Percentiles rank a stretch among this genome's conserved stretches.
phyloP scores from a whole-genome alignment of 2,888 invertebrate genomes.

The Eutolmus rufibarbis region DNA sequence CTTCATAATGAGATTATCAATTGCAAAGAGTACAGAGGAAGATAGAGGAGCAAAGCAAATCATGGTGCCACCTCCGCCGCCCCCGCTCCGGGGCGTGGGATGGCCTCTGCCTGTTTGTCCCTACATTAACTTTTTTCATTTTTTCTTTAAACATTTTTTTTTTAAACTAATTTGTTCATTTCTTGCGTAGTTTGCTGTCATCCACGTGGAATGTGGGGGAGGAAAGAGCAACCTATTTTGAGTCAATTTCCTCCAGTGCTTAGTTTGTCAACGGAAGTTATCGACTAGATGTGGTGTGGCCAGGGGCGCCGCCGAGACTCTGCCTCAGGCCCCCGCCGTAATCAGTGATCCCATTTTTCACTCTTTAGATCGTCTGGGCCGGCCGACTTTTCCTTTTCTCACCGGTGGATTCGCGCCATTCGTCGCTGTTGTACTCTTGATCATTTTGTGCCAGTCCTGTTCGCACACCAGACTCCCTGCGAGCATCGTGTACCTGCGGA shows the following conservation, averaged over 20 bases:
- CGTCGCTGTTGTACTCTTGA: constrained; percentile 74
- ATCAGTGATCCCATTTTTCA: constrained; percentile 64
- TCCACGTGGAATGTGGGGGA: constrained; percentile 42
- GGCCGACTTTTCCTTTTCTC: constrained; percentile 84
- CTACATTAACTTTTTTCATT: constrained; percentile 5
- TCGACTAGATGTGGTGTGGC: constrained; percentile 44
- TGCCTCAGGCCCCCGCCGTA: background rate
- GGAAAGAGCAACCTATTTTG: background rate
- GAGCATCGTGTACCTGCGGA: constrained; percentile 81
- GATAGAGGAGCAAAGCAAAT: constrained; percentile 11
- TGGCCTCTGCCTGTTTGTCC: background rate
- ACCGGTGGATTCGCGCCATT: constrained; percentile 74
- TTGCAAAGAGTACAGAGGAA: constrained; percentile 25
- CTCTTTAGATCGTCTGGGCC: constrained; percentile 88
- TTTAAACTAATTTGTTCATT: constrained; percentile 38
- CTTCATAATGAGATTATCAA: constrained; percentile 28
- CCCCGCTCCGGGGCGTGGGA: background rate
- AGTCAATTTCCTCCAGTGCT: constrained; percentile 17
- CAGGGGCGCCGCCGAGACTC: background rate
- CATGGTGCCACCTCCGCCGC: background rate
- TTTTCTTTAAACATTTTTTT: background rate
- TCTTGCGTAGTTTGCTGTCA: constrained; percentile 21
- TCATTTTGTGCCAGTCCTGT: constrained; percentile 93
- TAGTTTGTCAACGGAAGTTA: constrained; percentile 44
- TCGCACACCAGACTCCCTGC: constrained; percentile 92